phyloP scores from a whole-genome alignment of 2,113 vertebrate species.

The Madoqua kirkii region DNA sequence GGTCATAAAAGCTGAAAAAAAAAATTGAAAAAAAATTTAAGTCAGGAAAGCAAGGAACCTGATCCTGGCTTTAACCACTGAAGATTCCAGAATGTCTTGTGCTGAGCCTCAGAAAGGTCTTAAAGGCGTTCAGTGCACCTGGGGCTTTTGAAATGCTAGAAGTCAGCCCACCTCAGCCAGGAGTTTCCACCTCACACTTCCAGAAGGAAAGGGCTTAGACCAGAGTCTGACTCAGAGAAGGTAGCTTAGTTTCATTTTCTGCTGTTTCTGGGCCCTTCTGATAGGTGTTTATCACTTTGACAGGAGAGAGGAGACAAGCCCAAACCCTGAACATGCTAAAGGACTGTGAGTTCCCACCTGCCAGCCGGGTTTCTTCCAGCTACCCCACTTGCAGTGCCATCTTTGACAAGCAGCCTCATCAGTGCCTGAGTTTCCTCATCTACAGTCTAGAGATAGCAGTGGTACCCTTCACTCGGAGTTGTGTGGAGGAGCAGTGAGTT shows the following conservation, averaged over 20 bases:
- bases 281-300: background rate
- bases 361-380: fast-evolving
- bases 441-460: background rate
- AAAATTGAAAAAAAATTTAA: background rate
- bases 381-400: too few species aligned
- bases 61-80: background rate
- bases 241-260: background rate
- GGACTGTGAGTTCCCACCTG: background rate
- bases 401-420: background rate
- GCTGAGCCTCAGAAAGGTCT: background rate
- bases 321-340: fast-evolving
- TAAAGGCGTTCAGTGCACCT: background rate
- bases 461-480: too few species aligned
- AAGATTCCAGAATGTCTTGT: background rate
- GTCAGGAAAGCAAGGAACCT: background rate
- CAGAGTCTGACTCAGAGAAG: background rate
- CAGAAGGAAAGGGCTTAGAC: background rate
- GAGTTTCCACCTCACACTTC: background rate
- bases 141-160: background rate
- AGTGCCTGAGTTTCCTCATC: background rate
- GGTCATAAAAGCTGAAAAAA: background rate
- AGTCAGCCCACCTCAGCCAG: background rate
- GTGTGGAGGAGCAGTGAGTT: background rate
- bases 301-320: background rate
- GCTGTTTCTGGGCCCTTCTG: background rate